Percentiles rank a stretch among this genome's conserved stretches.
These are phyloP conservation scores for Mnemiopsis leidyi DNA, from an alignment of 37 sponge, comb jelly and placozoan genomes.

Conservation along the genomic window DNA sequence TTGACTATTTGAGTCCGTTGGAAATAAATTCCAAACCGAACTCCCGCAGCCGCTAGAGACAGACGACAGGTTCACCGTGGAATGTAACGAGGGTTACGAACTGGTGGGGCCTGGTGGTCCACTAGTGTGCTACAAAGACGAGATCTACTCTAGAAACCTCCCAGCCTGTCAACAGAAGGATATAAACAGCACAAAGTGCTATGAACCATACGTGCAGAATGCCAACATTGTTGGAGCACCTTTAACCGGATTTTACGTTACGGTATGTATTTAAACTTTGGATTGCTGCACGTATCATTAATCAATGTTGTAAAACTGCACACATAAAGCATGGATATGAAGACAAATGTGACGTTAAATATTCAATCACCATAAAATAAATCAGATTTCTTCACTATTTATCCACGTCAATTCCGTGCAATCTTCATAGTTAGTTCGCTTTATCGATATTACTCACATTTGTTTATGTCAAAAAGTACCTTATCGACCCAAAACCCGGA, in stretches of 20 bases:
- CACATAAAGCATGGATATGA: no score
- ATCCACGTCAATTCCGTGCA: no score
- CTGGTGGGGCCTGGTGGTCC: conserved; percentile 5
- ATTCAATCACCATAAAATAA: no score
- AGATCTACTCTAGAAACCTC: neutral
- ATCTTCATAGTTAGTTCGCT: no score
- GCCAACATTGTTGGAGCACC: neutral
- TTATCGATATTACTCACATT: no score
- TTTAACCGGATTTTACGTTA: neutral
- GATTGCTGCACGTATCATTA: no score
- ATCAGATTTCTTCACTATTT: no score
- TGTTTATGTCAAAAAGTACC: no score
- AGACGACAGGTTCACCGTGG: neutral
- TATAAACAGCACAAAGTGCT: neutral
- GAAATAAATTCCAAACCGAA: no score
- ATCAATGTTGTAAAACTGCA: no score
- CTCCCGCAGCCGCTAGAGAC: conserved; percentile 28
- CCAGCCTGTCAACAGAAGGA: neutral
- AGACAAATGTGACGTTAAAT: no score
- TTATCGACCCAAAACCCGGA: neutral
- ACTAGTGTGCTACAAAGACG: conserved; percentile 7
- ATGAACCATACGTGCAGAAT: neutral
- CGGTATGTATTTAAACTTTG: neutral
- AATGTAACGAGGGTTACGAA: conserved; percentile 48
- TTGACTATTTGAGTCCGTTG: no score